A percentile compares a stretch with the other conserved stretches of the same genome.
phyloP scores from a whole-genome alignment of 2,113 vertebrate genomes.

The Ranitomeya imitator region DNA sequence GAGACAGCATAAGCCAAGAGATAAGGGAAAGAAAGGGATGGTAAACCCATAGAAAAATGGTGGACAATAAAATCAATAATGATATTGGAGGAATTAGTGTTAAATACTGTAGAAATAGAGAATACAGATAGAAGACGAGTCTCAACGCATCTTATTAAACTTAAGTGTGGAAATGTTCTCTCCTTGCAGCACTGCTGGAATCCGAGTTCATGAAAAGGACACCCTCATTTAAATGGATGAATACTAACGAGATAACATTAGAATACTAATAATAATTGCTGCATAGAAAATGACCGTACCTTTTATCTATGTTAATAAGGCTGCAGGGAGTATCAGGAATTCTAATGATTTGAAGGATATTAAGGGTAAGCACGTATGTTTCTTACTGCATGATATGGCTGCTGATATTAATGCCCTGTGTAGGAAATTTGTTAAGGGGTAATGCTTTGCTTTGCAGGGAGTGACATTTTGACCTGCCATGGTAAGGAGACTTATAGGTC shows the following conservation, averaged over 20 bases:
- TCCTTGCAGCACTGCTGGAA: constrained; percentile 42
- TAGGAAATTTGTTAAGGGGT: not conserved
- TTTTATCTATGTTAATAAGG: not conserved
- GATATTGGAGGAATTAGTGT: constrained; percentile 4
- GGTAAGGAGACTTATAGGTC: too few relatives aligned
- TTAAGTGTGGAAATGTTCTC: constrained; percentile 18
- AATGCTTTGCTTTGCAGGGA: too few relatives aligned
- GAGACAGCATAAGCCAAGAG: not conserved
- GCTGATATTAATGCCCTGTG: not conserved
- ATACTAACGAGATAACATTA: constrained; percentile 26
- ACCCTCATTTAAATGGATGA: constrained; percentile 23
- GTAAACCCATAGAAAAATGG: not conserved
- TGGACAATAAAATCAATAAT: not conserved
- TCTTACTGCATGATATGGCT: not conserved
- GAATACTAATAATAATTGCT: constrained; percentile 40
- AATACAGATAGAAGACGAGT: not conserved
- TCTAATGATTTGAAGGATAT: not conserved
- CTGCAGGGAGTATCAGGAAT: not conserved
- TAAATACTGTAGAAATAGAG: constrained; percentile 5
- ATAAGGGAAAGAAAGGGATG: not conserved
- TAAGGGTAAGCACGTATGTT: too few relatives aligned
- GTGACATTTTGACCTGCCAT: too few relatives aligned
- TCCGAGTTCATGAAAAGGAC: constrained; percentile 40
- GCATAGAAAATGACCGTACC: constrained; percentile 29
- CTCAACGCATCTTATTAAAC: not conserved